Percentiles rank a stretch among this genome's conserved stretches.
Conservation (phyloP, 2,888 invertebrate genomes). For the Cryptus armator region DNA sequence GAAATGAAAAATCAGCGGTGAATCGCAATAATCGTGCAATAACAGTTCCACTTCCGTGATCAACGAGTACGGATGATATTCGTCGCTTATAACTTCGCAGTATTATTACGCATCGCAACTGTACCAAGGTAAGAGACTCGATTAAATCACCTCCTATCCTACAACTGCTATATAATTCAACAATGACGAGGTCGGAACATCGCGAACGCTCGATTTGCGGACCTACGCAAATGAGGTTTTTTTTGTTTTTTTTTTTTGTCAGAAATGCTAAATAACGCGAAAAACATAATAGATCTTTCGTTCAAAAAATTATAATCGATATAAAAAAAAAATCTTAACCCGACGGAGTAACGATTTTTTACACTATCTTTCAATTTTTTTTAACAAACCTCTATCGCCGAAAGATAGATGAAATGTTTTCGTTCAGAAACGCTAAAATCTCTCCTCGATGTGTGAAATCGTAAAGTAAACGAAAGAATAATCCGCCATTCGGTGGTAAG, state of each 20-base stretch:
- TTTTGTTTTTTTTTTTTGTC: not conserved
- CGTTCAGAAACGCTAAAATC: no score
- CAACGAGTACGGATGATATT: constrained; percentile 65
- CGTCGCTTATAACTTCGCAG: constrained; percentile 39
- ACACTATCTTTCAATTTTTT: no score
- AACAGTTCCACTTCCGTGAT: constrained; percentile 63
- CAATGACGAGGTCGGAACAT: constrained; percentile 26
- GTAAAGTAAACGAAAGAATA: not conserved
- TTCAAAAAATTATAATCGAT: no score
- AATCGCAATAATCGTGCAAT: constrained; percentile 48
- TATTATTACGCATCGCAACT: constrained; percentile 51
- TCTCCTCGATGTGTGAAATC: no score
- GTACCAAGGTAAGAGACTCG: constrained; percentile 62
- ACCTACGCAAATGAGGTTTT: not conserved
- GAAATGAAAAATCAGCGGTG: constrained; percentile 47
- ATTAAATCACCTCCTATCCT: constrained; percentile 24
- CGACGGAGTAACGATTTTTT: no score
- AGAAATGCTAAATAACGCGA: not conserved
- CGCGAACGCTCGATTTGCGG: constrained; percentile 6
- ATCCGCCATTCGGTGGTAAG: not conserved
- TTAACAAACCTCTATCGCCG: no score
- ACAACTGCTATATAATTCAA: constrained; percentile 39
- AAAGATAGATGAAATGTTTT: no score
- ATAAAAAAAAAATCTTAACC: no score
- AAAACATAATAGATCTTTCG: not conserved